Conservation (phyloP, 2,888 invertebrate genomes). For the Diadegma fenestrale region DNA sequence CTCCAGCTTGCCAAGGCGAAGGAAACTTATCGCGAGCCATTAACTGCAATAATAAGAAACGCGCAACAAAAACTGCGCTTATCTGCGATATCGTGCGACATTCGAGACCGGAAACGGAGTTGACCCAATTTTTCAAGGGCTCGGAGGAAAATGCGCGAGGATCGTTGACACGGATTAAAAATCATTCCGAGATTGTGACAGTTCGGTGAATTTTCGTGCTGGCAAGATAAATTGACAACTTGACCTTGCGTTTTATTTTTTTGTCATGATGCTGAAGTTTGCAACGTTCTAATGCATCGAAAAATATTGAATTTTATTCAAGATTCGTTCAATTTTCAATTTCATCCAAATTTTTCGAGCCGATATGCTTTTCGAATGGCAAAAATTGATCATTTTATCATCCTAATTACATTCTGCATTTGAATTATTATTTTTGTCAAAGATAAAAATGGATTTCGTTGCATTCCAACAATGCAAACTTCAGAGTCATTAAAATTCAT, state of each 20-base stretch:
- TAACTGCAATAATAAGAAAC: conserved; percentile 16
- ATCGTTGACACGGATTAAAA: neutral
- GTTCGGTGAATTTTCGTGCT: neutral
- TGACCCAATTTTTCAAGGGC: neutral
- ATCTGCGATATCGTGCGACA: conserved; percentile 10
- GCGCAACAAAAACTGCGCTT: conserved; percentile 1
- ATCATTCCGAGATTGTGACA: neutral
- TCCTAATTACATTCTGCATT: too few species aligned
- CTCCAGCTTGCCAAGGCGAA: conserved; percentile 39
- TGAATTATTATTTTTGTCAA: too few species aligned
- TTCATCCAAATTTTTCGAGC: too few species aligned
- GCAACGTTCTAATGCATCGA: too few species aligned
- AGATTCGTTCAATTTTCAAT: too few species aligned
- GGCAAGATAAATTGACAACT: neutral
- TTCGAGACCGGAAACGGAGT: conserved; percentile 19
- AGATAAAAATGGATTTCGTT: too few species aligned
- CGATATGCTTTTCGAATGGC: too few species aligned
- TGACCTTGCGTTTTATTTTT: neutral
- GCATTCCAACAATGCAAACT: too few species aligned
- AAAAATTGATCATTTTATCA: too few species aligned
- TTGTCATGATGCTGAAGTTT: too few species aligned
- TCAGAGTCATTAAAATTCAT: too few species aligned
- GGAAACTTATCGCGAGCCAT: conserved; percentile 21
- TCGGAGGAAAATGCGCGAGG: neutral
- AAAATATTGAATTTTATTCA: too few species aligned